phyloP scores from a whole-genome alignment of 2,888 invertebrate genomes.

The Drosophila pseudotakahashii region DNA sequence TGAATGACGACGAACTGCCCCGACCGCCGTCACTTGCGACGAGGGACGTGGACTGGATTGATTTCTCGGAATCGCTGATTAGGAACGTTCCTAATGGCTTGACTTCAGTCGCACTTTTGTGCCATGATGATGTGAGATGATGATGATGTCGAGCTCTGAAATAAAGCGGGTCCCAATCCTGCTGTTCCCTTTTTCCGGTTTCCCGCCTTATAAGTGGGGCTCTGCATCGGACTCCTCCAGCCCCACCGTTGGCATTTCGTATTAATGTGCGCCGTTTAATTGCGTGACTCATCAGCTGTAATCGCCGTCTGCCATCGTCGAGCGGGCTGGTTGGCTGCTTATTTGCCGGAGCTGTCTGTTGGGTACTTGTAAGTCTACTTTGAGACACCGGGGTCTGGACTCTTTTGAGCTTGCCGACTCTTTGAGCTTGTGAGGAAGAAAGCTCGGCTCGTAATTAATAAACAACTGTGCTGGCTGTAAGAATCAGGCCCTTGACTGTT shows the following conservation, averaged over 20 bases:
- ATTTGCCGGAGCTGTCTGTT: slow-evolving; percentile 6
- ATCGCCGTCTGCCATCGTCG: slow-evolving; percentile 26
- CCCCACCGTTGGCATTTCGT: slow-evolving; percentile 27
- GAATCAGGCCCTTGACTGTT: not conserved
- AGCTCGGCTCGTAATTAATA: slow-evolving; percentile 28
- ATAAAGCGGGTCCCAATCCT: not conserved
- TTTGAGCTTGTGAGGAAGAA: slow-evolving; percentile 1
- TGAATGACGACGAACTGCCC: slow-evolving; percentile 43
- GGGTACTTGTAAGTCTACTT: not conserved
- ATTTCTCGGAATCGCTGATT: slow-evolving; percentile 51
- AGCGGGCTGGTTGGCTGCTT: slow-evolving; percentile 9
- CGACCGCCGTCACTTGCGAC: not conserved
- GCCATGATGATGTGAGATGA: not conserved
- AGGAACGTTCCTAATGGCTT: slow-evolving; percentile 51
- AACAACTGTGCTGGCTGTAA: slow-evolving; percentile 12
- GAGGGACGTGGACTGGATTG: slow-evolving; percentile 19
- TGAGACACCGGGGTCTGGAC: not conserved
- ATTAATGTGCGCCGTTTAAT: slow-evolving; percentile 50
- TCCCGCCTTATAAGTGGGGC: slow-evolving; percentile 25
- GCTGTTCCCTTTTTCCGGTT: not conserved
- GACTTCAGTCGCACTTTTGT: slow-evolving; percentile 23
- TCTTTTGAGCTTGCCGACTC: slow-evolving; percentile 22
- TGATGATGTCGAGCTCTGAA: not conserved
- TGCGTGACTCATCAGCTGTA: slow-evolving; percentile 59
- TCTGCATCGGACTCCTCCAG: not conserved